Evolutionary conservation across 2,888 invertebrate species (phyloP).

Genomic region (Julus scanicus): DNA sequence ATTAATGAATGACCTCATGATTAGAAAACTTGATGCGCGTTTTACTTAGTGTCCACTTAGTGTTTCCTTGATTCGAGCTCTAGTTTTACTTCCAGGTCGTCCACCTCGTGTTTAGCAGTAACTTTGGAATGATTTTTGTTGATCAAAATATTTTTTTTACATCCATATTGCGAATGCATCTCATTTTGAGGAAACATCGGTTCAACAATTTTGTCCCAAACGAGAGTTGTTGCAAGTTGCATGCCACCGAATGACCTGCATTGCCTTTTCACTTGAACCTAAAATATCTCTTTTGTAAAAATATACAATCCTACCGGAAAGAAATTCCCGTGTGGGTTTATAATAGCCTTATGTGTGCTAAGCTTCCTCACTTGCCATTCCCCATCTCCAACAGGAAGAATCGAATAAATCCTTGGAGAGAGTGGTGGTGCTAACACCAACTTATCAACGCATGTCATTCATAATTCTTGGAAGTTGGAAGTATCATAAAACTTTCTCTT

Average conservation of each 20-base stretch:
- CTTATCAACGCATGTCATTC: slow-evolving; percentile 6
- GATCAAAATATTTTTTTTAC: not conserved
- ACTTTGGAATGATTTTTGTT: not conserved
- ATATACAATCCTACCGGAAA: slow-evolving; percentile 32
- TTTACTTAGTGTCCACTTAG: not conserved
- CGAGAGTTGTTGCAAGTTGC: not conserved
- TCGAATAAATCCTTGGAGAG: not conserved
- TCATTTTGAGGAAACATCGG: not conserved
- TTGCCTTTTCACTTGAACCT: not conserved
- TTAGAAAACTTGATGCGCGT: too few relatives aligned
- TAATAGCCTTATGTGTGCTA: not conserved
- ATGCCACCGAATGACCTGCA: not conserved
- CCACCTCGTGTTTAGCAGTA: not conserved
- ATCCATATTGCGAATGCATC: not conserved
- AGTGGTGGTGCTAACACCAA: slow-evolving; percentile 29
- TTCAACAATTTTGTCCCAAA: not conserved
- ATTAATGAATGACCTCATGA: too few relatives aligned
- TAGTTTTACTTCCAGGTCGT: not conserved
- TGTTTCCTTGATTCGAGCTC: not conserved
- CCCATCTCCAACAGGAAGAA: slow-evolving; percentile 31
- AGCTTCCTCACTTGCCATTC: slow-evolving; percentile 8
- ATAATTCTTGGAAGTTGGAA: not conserved
- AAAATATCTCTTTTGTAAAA: not conserved
- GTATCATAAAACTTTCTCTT: slow-evolving; percentile 16
- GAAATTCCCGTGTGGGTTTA: not conserved